Conservation (phyloP, 2,888 invertebrate species). For the Callyntrura guangdongensis region DNA sequence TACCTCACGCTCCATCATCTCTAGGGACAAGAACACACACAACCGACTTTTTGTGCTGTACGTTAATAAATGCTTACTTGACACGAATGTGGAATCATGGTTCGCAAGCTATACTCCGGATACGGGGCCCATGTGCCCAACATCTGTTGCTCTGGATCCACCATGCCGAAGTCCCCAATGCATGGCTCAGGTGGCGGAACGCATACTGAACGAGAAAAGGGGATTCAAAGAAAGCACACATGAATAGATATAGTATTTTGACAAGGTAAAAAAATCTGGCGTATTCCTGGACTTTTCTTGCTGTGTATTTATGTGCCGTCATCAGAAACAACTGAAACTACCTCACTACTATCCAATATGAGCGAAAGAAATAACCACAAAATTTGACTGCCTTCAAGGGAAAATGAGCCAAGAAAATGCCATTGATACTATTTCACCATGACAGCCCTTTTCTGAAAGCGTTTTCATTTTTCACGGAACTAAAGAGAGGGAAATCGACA, state of each 20-base stretch:
- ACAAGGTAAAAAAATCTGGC: no score
- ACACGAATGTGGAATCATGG: conserved; percentile 82
- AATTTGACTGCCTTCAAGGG: not conserved
- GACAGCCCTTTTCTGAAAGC: not conserved
- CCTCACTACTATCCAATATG: no score
- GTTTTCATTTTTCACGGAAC: not conserved
- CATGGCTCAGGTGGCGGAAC: conserved; percentile 85
- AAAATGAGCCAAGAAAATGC: not conserved
- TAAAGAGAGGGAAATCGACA: not conserved
- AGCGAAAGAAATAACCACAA: not conserved
- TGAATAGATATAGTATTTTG: no score
- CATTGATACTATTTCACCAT: no score
- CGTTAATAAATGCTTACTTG: conserved; percentile 67
- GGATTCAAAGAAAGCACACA: no score
- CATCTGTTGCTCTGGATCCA: conserved; percentile 80
- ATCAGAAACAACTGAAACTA: no score
- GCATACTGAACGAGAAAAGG: conserved; percentile 81
- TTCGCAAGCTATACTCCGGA: conserved; percentile 78
- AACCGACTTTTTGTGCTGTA: not conserved
- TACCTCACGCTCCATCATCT: no score
- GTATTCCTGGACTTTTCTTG: no score
- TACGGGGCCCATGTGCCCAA: conserved; percentile 81
- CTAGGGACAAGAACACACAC: no score
- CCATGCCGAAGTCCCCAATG: conserved; percentile 77
- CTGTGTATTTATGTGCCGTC: no score